A percentile compares a stretch with the other conserved stretches of the same genome.
Evolutionary conservation across 2,888 invertebrate species (phyloP).

Genomic region (Maniola hyperantus): DNA sequence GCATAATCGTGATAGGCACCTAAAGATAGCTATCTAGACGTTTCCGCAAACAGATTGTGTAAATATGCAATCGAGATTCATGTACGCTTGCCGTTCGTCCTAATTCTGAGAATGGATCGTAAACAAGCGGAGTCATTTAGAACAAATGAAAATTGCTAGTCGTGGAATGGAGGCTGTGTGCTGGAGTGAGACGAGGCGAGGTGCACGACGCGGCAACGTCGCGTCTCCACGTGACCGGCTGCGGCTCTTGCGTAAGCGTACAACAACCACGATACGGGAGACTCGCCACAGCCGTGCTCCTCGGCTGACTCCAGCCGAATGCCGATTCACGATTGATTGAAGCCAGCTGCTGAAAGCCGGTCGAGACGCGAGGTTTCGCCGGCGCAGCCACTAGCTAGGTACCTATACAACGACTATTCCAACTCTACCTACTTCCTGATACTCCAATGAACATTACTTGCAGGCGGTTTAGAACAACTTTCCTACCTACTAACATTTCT

Average conservation of each 20-base stretch:
- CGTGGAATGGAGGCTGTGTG: conserved; percentile 63
- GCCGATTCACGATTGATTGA: conserved; percentile 55
- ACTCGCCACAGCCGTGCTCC: conserved; percentile 45
- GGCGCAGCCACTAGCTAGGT: not conserved
- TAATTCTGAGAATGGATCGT: conserved; percentile 71
- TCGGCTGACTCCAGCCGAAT: conserved; percentile 48
- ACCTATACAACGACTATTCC: not conserved
- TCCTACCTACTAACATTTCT: not conserved
- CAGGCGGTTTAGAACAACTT: not conserved
- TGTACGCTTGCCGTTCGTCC: conserved; percentile 58
- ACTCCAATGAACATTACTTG: not conserved
- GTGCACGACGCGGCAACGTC: conserved; percentile 70
- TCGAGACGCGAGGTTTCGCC: not conserved
- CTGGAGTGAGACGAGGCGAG: conserved; percentile 62
- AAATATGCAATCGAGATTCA: conserved; percentile 44
- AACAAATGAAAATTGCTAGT: conserved; percentile 75
- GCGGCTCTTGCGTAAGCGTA: conserved; percentile 79
- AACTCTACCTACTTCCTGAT: conserved; percentile 7
- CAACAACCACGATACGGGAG: conserved; percentile 64
- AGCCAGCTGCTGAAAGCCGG: conserved; percentile 26
- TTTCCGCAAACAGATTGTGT: conserved; percentile 48
- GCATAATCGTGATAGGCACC: not conserved
- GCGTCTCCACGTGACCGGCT: conserved; percentile 75
- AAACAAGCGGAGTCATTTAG: conserved; percentile 75
- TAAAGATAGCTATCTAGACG: conserved; percentile 13